These are phyloP conservation scores for Huso huso DNA, from an alignment of 2,797 vertebrate genomes.

Conservation along the genomic window DNA sequence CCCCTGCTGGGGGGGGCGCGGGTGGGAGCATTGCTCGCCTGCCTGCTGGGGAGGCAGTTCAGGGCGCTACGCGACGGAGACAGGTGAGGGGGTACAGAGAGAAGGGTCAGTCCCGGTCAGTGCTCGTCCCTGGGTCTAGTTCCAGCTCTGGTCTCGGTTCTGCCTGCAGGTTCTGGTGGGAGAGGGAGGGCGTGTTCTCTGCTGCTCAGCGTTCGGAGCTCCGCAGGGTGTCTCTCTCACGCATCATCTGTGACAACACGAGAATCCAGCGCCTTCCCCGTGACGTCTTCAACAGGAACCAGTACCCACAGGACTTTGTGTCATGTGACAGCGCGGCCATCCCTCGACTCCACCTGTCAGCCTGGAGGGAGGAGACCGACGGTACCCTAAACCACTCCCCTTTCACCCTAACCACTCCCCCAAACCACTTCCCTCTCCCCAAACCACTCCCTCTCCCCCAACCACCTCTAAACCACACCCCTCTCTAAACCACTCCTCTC, in stretches of 20 bases:
- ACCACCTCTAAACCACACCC: too few species aligned
- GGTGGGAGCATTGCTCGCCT: slow-evolving; percentile 62
- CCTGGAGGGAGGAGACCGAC: slow-evolving; percentile 51
- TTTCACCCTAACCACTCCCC: too few species aligned
- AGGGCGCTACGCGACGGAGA: slow-evolving; percentile 54
- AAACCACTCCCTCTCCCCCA: not conserved
- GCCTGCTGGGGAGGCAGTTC: slow-evolving; percentile 64
- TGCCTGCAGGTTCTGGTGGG: slow-evolving; percentile 82
- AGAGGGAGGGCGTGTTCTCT: slow-evolving; percentile 72
- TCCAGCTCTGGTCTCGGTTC: not conserved
- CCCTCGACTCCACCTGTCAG: slow-evolving; percentile 48
- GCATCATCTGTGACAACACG: slow-evolving; percentile 82
- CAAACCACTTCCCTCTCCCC: too few species aligned
- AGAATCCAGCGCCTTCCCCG: slow-evolving; percentile 62
- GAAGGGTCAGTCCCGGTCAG: too few species aligned
- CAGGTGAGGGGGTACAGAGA: slow-evolving; percentile 30
- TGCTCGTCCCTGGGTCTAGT: not conserved
- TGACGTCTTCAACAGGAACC: slow-evolving; percentile 61
- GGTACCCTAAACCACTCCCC: too few species aligned
- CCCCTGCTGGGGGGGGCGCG: slow-evolving; percentile 52
- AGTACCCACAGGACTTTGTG: slow-evolving; percentile 50
- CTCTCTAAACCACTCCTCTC: not conserved
- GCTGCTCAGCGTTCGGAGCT: slow-evolving; percentile 54
- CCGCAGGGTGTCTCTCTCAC: slow-evolving; percentile 57
- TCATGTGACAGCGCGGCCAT: slow-evolving; percentile 53